Base-by-base conservation (phyloP, 2,797 vertebrate species). In the Cyprinodon diabolis region DNA sequence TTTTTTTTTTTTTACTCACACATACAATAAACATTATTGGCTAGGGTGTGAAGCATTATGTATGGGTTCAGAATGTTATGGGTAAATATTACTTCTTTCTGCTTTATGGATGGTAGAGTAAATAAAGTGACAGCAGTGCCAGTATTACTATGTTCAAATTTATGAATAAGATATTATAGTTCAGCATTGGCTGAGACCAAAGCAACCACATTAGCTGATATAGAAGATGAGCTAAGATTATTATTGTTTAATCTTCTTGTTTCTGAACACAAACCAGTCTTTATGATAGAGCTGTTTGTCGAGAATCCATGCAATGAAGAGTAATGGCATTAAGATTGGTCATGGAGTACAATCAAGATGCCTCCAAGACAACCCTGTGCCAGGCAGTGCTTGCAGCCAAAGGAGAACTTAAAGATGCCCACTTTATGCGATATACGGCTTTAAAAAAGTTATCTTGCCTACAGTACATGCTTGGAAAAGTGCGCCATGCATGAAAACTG, bases 271-370 rank as follows among this genome's bases (percentile, higher is more conserved):
- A 81, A 73, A 79, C 58, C 6, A 6, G 23, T 11, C 69, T 74
- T 74, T 78, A 93, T 92, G 91, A 93, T 93, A 89, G 92, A 94
- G 93, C 92, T 93, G 93, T 88, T 94, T 89, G 81, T 78, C 19
- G 15, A 77, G 30, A 62, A 40, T 81, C 54, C 75, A 69, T 35
- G 37, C 79, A 37, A 81, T 68, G 10, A 51, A 68, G 45, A 63
- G 76, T 77, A 81, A 80, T 84, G 86, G 84, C 80, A 80, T 92
- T 86, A 77, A 88, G 88, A 88, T 88, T 88, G 86, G 85, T 90
- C 81, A 86, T 90, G 89, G 89, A 92, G 89, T 74, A 82, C 84
- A 84, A 79, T 72, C 66, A 77, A 86, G 81, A 30, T 45, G 54
- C 81, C 90, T 92, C 90, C 89, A 91, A 84, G 81, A 88, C 87